Evolutionary conservation across 2,797 vertebrate species (phyloP).

Genomic region (Euthynnus affinis): DNA sequence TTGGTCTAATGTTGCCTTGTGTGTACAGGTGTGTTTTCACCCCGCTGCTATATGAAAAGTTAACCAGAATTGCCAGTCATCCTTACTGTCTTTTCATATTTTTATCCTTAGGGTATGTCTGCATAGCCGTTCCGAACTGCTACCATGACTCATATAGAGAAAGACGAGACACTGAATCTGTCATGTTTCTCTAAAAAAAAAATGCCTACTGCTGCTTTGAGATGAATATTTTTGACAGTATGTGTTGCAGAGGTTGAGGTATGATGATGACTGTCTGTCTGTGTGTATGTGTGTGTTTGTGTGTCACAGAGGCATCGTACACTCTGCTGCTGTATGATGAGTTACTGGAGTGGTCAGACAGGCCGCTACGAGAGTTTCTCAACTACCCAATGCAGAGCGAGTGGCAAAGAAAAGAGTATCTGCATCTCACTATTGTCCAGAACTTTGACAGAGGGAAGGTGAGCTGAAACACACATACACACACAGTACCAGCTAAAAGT

Average conservation of each 20-base stretch:
- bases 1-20: no score
- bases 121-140: not conserved
- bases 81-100: not conserved
- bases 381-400: constrained; percentile 99
- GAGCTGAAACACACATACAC: constrained; percentile 35
- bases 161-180: not conserved
- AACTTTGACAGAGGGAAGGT: constrained; percentile 99
- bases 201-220: not conserved
- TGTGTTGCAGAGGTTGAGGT: not conserved
- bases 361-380: constrained; percentile 95
- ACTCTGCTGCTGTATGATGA: constrained; percentile 97
- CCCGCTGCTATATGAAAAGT: no score
- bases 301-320: constrained; percentile 93
- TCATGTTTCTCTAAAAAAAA: not conserved
- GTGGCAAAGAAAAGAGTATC: constrained; percentile 98
- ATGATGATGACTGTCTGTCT: constrained; percentile 11
- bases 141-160: not conserved
- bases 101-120: not conserved
- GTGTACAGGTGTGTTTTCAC: no score
- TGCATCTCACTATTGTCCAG: constrained; percentile 97
- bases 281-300: constrained; percentile 31
- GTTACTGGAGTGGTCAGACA: constrained; percentile 96
- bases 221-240: not conserved
- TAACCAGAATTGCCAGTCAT: no score
- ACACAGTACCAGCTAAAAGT: no score